Percentiles rank a stretch among this genome's conserved stretches.
These are phyloP conservation scores for Siderastrea siderea DNA, from an alignment of 92 coral and sea anemone species.

Conservation along the genomic window DNA sequence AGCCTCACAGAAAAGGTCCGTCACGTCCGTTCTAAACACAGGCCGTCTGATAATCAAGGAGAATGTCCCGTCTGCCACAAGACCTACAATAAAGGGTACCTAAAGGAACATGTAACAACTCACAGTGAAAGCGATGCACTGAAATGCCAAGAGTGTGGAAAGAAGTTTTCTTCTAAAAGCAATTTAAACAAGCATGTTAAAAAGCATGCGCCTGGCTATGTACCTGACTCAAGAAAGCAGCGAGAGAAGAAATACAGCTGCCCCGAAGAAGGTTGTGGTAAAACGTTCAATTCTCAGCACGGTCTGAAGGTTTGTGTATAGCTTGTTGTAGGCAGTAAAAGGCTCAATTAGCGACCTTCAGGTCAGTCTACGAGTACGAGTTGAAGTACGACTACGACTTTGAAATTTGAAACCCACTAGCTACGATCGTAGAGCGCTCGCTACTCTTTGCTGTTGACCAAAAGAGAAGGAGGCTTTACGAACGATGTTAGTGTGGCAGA, in stretches of 20 bases:
- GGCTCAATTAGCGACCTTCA: neutral
- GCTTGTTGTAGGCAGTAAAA: no score
- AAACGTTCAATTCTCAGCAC: slow-evolving; percentile 76
- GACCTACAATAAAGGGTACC: slow-evolving; percentile 67
- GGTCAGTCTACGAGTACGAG: neutral
- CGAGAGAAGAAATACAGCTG: slow-evolving; percentile 73
- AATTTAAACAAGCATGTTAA: slow-evolving; percentile 83
- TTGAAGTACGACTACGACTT: no score
- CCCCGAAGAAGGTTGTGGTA: slow-evolving; percentile 65
- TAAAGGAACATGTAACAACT: slow-evolving; percentile 74
- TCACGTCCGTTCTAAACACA: slow-evolving; percentile 68
- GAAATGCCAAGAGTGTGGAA: slow-evolving; percentile 82
- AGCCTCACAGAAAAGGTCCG: slow-evolving; percentile 45
- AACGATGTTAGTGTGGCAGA: no score
- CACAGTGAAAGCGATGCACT: slow-evolving; percentile 67
- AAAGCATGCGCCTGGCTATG: slow-evolving; percentile 81
- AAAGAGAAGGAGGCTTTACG: no score
- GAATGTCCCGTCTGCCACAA: slow-evolving; percentile 83
- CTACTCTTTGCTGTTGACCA: no score
- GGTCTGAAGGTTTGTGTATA: slow-evolving; percentile 70
- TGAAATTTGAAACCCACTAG: no score
- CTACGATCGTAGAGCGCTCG: no score
- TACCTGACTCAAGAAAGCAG: slow-evolving; percentile 51
- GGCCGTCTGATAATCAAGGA: slow-evolving; percentile 14
- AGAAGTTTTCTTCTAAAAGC: slow-evolving; percentile 84